These are phyloP conservation scores for Epinephelus coioides DNA, from an alignment of 2,797 vertebrate species.

Conservation along the genomic window DNA sequence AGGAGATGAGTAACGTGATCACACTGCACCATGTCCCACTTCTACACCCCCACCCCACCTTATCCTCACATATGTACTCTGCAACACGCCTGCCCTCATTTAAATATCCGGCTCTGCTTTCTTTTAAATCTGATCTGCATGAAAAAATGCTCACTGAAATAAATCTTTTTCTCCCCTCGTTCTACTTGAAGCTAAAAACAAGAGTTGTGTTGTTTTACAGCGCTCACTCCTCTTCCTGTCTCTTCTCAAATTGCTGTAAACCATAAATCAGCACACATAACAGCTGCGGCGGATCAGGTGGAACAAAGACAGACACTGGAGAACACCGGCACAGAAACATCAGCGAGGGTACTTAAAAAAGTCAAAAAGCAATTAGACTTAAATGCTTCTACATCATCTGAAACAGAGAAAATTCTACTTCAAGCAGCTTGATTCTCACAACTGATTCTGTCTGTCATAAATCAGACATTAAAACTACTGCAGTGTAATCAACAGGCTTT, in stretches of 20 bases:
- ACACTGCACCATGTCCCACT: conserved; percentile 16
- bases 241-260: conserved; percentile 65
- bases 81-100: conserved; percentile 24
- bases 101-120: conserved; percentile 5
- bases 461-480: conserved; percentile 2
- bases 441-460: neutral
- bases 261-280: conserved; percentile 68
- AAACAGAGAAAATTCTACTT: conserved; percentile 12
- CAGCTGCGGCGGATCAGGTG: conserved; percentile 67
- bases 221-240: conserved; percentile 33
- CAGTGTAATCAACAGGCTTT: neutral
- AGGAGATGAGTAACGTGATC: conserved; percentile 31
- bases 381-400: conserved; percentile 14
- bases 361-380: conserved; percentile 25
- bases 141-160: neutral
- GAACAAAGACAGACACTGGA: conserved; percentile 62
- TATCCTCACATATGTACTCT: neutral
- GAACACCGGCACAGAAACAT: conserved; percentile 49
- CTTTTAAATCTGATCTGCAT: conserved; percentile 4
- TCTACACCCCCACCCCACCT: neutral
- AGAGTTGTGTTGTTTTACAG: conserved; percentile 18
- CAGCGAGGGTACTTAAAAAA: conserved; percentile 19
- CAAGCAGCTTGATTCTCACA: conserved; percentile 14
- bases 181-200: neutral
- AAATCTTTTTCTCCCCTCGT: conserved; percentile 6